phyloP scores from a whole-genome alignment of 2,113 vertebrate species.

The Aptenodytes patagonicus region DNA sequence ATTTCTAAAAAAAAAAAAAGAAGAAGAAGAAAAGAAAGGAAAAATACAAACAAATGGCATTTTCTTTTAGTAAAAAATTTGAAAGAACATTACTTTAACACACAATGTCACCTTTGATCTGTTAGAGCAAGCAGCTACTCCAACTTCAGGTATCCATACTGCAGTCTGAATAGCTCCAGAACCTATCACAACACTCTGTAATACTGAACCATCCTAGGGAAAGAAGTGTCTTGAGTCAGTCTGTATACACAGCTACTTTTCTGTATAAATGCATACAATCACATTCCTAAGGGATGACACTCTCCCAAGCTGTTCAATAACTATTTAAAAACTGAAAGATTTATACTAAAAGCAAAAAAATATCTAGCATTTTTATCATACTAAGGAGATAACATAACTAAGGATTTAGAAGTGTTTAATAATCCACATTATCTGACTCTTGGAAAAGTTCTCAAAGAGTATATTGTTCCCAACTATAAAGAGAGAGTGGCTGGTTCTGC shows the following conservation, averaged over 20 bases:
- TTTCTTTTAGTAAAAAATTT: neutral
- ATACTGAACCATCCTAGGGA: constrained; percentile 88
- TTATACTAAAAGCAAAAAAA: neutral
- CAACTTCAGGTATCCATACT: constrained; percentile 96
- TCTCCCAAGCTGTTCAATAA: neutral
- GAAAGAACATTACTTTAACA: neutral
- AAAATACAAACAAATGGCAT: neutral
- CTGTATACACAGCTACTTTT: neutral
- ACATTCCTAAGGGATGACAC: neutral
- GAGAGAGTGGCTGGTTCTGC: neutral
- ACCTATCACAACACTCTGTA: constrained; percentile 92
- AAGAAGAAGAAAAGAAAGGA: neutral
- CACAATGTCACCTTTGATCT: constrained; percentile 87
- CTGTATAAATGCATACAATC: neutral
- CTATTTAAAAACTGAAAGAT: neutral
- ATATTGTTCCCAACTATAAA: neutral
- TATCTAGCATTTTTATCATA: neutral
- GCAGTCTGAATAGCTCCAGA: constrained; percentile 93
- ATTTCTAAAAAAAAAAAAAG: neutral
- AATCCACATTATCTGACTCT: neutral
- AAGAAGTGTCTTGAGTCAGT: neutral
- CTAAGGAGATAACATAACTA: neutral
- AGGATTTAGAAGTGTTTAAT: neutral
- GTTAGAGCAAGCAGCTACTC: constrained; percentile 94
- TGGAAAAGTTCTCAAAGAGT: neutral